A percentile compares a stretch with the other conserved stretches of the same genome.
These are phyloP conservation scores for Sebastes schlegelii DNA, from an alignment of 2,113 vertebrate species.

Conservation along the genomic window DNA sequence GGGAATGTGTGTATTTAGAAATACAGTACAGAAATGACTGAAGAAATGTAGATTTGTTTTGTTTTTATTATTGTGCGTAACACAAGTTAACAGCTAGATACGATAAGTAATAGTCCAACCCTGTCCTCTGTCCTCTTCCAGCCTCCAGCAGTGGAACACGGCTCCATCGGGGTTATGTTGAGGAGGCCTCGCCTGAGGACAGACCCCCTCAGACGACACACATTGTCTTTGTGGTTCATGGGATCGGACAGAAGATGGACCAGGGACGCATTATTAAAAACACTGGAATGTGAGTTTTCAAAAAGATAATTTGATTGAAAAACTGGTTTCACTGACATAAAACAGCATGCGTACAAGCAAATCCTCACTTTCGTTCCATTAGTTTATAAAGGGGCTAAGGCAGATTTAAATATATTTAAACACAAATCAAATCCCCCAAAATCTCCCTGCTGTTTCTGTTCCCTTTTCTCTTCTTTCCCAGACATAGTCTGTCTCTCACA, in stretches of 20 bases:
- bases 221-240: slow-evolving; percentile 98
- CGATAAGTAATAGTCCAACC: not conserved
- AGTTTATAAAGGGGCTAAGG: not conserved
- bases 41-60: not conserved
- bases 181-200: slow-evolving; percentile 96
- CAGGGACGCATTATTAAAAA: slow-evolving; percentile 99
- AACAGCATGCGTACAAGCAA: too few relatives aligned
- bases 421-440: not conserved
- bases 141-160: slow-evolving; percentile 98
- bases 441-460: not conserved
- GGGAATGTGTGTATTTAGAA: not conserved
- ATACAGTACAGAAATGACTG: not conserved
- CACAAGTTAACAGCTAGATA: not conserved
- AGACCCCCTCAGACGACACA: slow-evolving; percentile 95
- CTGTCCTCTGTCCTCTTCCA: slow-evolving; percentile 67
- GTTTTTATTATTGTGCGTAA: not conserved
- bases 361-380: not conserved
- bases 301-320: not conserved
- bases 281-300: slow-evolving; percentile 92
- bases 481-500: not conserved
- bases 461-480: not conserved
- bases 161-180: slow-evolving; percentile 95
- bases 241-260: slow-evolving; percentile 99
- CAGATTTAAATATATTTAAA: not conserved
- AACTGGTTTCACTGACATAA: too few relatives aligned